A percentile compares a stretch with the other conserved stretches of the same genome.
Evolutionary conservation across 2,888 invertebrate species (phyloP).

Genomic region (Cynaeus angustus): DNA sequence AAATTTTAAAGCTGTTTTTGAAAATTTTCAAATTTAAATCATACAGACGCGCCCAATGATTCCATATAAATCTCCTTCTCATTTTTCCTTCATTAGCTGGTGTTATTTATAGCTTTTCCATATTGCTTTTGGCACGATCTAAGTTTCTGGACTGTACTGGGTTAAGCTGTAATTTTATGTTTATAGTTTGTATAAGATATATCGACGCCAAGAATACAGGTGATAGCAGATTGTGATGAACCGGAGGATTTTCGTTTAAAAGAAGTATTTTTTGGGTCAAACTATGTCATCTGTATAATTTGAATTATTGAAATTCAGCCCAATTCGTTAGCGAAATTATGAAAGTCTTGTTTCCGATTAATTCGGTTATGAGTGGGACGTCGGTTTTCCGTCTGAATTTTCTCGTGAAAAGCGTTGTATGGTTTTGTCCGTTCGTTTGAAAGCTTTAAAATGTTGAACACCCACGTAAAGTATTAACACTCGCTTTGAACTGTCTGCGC

Average conservation of each 20-base stretch:
- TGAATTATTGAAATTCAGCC: too few relatives aligned
- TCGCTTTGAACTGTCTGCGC: conserved; percentile 29
- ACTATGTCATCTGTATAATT: background rate
- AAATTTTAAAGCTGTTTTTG: background rate
- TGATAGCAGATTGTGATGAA: conserved; percentile 6
- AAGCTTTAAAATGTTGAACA: conserved; percentile 33
- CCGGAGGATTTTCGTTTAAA: background rate
- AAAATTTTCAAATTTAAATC: conserved; percentile 11
- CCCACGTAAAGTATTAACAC: conserved; percentile 30
- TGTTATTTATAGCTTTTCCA: conserved; percentile 50
- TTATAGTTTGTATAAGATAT: conserved; percentile 23
- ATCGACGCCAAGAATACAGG: conserved; percentile 23
- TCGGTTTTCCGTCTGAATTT: background rate
- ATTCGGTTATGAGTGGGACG: background rate
- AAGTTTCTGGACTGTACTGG: conserved; percentile 34
- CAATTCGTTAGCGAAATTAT: background rate
- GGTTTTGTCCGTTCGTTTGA: conserved; percentile 36
- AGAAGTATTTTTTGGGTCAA: background rate
- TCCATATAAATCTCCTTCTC: conserved; percentile 38
- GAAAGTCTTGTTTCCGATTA: background rate
- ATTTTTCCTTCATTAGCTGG: conserved; percentile 44
- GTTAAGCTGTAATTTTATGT: conserved; percentile 32
- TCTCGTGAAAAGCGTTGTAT: conserved; percentile 6
- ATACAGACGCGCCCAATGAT: conserved; percentile 14
- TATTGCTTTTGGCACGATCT: conserved; percentile 50